A percentile compares a stretch with the other conserved stretches of the same genome.
Conservation (phyloP, 2,888 invertebrate genomes). For the Vannuccia rotundouncinata region DNA sequence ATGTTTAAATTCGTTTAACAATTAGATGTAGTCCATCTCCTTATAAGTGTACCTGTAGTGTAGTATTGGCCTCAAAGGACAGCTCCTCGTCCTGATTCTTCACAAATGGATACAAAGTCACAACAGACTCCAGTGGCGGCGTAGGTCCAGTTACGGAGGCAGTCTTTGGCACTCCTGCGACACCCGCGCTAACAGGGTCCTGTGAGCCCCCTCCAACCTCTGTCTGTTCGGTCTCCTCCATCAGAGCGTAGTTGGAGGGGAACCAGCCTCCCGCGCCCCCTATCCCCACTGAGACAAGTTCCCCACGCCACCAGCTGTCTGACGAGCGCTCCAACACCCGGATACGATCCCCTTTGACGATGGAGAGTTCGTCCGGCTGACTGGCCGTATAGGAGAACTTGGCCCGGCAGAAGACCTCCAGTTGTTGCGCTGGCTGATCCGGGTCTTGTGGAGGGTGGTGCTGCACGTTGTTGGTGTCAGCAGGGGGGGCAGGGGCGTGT, state of each 20-base stretch:
- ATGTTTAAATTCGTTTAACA: too few species aligned
- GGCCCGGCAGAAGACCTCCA: slow-evolving; percentile 70
- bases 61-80: slow-evolving; percentile 89
- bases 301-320: slow-evolving; percentile 97
- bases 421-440: too few species aligned
- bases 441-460: too few species aligned
- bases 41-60: too few species aligned
- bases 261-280: slow-evolving; percentile 68
- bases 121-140: slow-evolving; percentile 74
- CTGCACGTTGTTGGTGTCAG: too few species aligned
- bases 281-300: slow-evolving; percentile 41
- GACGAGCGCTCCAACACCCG: slow-evolving; percentile 89
- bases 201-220: neutral
- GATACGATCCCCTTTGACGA: slow-evolving; percentile 90
- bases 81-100: slow-evolving; percentile 77
- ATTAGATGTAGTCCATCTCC: slow-evolving; percentile 28
- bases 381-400: slow-evolving; percentile 78
- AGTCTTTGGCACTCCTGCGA: neutral
- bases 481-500: too few species aligned
- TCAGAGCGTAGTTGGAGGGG: slow-evolving; percentile 86
- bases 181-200: neutral
- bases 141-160: neutral
- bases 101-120: slow-evolving; percentile 74
- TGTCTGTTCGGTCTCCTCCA: slow-evolving; percentile 42
- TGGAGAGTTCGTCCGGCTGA: slow-evolving; percentile 86